Evolutionary conservation across 2,888 invertebrate species (phyloP).

Genomic region (Drosophila paranaensis): DNA sequence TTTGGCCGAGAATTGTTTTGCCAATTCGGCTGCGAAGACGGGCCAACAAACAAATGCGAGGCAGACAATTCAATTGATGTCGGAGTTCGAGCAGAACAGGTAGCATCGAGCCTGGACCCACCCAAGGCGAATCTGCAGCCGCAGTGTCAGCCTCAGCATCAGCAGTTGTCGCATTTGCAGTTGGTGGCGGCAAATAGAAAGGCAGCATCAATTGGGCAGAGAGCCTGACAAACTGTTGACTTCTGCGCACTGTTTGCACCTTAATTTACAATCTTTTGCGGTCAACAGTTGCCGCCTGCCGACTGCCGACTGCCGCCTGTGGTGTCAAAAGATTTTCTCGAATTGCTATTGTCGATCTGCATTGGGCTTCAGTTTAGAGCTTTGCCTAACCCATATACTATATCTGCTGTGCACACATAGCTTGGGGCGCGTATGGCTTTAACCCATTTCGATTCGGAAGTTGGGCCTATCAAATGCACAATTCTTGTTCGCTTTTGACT

Average conservation of each 20-base stretch:
- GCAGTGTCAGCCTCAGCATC: constrained; percentile 18
- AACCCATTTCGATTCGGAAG: constrained; percentile 44
- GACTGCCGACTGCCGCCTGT: constrained; percentile 17
- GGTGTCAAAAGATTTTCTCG: constrained; percentile 32
- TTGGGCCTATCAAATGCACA: constrained; percentile 70
- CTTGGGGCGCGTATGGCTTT: constrained; percentile 26
- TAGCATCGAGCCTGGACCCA: constrained; percentile 21
- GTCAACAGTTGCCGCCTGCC: constrained; percentile 47
- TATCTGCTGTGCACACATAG: background rate
- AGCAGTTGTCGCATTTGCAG: constrained; percentile 44
- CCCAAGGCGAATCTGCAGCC: constrained; percentile 46
- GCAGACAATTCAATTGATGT: constrained; percentile 50
- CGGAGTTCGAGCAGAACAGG: constrained; percentile 36
- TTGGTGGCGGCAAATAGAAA: constrained; percentile 41
- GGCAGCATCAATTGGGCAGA: constrained; percentile 13
- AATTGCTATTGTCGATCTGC: constrained; percentile 7
- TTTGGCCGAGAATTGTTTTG: constrained; percentile 45
- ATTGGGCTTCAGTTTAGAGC: constrained; percentile 14
- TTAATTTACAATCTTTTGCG: constrained; percentile 78
- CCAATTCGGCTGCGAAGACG: constrained; percentile 36
- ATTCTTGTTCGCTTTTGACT: constrained; percentile 65
- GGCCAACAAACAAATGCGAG: constrained; percentile 7
- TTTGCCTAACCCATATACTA: constrained; percentile 44
- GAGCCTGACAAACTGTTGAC: constrained; percentile 36
- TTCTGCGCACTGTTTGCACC: constrained; percentile 72